A percentile compares a stretch with the other conserved stretches of the same genome.
These are phyloP conservation scores for Heteronetta atricapilla DNA, from an alignment of 2,113 vertebrate genomes.

Conservation along the genomic window DNA sequence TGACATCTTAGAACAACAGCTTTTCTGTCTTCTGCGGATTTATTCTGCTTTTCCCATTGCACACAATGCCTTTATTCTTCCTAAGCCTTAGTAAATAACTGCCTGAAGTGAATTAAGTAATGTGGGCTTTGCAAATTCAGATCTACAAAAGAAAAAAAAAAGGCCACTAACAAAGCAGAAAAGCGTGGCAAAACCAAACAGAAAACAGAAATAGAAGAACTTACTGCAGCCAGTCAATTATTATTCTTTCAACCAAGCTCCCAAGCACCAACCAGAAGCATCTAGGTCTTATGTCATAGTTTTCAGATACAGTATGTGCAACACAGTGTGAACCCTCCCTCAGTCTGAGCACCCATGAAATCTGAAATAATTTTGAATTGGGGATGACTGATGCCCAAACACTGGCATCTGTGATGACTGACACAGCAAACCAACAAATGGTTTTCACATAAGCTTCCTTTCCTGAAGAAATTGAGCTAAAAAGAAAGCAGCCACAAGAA, in stretches of 20 bases:
- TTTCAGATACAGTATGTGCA: background rate
- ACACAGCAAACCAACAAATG: background rate
- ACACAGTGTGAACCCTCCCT: background rate
- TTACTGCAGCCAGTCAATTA: background rate
- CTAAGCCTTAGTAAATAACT: conserved; percentile 14
- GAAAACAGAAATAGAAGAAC: background rate
- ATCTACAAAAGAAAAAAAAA: background rate
- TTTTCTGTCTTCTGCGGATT: background rate
- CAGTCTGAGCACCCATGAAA: rapidly evolving
- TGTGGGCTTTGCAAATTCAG: background rate
- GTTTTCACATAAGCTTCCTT: background rate
- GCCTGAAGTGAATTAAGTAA: background rate
- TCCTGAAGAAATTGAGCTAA: background rate
- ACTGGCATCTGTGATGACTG: too few relatives aligned
- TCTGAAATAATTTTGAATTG: background rate
- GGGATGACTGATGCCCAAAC: background rate
- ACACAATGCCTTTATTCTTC: background rate
- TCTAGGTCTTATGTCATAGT: background rate
- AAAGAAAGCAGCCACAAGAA: background rate
- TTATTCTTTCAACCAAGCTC: background rate
- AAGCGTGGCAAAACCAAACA: background rate
- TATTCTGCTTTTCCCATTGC: background rate
- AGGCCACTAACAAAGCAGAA: background rate
- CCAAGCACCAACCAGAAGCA: background rate
- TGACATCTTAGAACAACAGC: background rate